Percentiles rank a stretch among this genome's conserved stretches.
Evolutionary conservation across 2,888 invertebrate genomes (phyloP).

Genomic region (Xanthia icteritia): DNA sequence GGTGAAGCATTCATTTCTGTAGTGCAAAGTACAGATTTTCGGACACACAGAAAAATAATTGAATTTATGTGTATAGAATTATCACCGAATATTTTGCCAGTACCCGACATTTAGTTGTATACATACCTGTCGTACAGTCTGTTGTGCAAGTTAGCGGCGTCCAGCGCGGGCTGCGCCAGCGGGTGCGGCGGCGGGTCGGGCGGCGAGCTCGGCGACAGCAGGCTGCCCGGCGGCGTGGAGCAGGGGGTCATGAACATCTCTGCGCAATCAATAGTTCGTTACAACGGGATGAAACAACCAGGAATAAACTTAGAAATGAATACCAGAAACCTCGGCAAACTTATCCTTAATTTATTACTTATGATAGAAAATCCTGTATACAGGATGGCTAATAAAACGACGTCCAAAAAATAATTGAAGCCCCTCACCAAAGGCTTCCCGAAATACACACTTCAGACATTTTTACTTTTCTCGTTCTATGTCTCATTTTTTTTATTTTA

Average conservation of each 20-base stretch:
- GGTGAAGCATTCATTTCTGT: background rate
- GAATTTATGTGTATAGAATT: background rate
- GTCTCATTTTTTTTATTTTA: no score
- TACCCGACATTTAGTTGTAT: background rate
- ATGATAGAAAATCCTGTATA: no score
- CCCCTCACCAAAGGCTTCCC: no score
- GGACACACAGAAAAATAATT: background rate
- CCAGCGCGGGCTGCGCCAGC: conserved; percentile 68
- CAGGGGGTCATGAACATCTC: conserved; percentile 96
- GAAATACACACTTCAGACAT: no score
- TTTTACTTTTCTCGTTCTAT: no score
- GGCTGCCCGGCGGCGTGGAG: conserved; percentile 96
- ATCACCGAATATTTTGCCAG: background rate
- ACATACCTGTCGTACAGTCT: conserved; percentile 74
- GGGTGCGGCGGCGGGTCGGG: conserved; percentile 71
- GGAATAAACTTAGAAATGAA: background rate
- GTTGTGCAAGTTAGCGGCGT: conserved; percentile 78
- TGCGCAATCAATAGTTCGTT: conserved; percentile 49
- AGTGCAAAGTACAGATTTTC: background rate
- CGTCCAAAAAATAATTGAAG: no score
- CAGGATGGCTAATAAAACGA: no score
- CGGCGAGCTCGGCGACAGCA: conserved; percentile 91
- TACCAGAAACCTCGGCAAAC: background rate
- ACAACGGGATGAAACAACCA: background rate
- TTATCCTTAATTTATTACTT: no score